Percentiles rank a stretch among this genome's conserved stretches.
phyloP scores from a whole-genome alignment of 2,888 invertebrate genomes.

The Drosophila koepferae region DNA sequence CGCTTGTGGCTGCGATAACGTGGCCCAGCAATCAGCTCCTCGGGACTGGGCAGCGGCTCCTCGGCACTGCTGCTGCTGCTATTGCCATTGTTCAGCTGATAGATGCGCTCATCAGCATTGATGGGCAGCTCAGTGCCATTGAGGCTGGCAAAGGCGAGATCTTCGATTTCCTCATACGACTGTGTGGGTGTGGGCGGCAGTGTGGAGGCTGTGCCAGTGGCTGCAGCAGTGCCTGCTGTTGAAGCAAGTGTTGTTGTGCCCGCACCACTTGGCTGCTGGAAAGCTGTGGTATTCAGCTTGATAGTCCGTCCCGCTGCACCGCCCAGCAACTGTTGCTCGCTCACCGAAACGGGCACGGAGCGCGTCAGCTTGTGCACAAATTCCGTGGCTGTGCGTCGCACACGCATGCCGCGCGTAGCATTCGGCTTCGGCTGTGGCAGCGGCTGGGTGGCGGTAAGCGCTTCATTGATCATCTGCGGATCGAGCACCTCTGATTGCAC shows the following conservation, averaged over 20 bases:
- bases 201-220: not conserved
- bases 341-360: slow-evolving; percentile 74
- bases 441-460: slow-evolving; percentile 36
- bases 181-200: slow-evolving; percentile 21
- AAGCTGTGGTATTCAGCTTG: slow-evolving; percentile 81
- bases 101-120: slow-evolving; percentile 36
- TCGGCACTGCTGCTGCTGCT: slow-evolving; percentile 50
- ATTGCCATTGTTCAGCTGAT: slow-evolving; percentile 27
- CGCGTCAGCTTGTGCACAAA: slow-evolving; percentile 82
- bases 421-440: not conserved
- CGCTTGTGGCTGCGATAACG: slow-evolving; percentile 68
- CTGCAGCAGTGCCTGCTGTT: slow-evolving; percentile 1
- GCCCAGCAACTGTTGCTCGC: slow-evolving; percentile 66
- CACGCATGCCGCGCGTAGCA: slow-evolving; percentile 27
- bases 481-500: slow-evolving; percentile 78
- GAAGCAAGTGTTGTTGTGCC: slow-evolving; percentile 19
- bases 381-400: slow-evolving; percentile 67
- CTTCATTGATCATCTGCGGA: slow-evolving; percentile 81
- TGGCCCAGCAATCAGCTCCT: slow-evolving; percentile 81
- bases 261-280: slow-evolving; percentile 63
- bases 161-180: slow-evolving; percentile 79
- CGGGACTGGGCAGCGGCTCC: slow-evolving; percentile 82
- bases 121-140: slow-evolving; percentile 79
- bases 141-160: slow-evolving; percentile 82
- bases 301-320: slow-evolving; percentile 68